These are phyloP conservation scores for Drosophila tropicalis DNA, from an alignment of 1,140 invertebrate genomes.

Conservation along the genomic window DNA sequence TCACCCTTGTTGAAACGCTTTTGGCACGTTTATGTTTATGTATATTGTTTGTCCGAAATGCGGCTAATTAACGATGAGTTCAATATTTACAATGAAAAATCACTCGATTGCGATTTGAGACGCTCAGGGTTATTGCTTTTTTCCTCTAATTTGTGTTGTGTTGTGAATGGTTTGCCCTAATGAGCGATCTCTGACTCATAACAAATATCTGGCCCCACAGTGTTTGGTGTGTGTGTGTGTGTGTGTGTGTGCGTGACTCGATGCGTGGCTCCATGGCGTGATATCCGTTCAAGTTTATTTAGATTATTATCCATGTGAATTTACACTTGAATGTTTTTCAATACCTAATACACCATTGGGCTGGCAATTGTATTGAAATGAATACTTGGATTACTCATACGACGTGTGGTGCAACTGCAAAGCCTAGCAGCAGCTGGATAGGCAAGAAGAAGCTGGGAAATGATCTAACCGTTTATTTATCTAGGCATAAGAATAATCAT, in stretches of 20 bases:
- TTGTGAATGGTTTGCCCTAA: conserved; percentile 36
- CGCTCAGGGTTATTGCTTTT: neutral
- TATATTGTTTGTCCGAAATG: conserved; percentile 5
- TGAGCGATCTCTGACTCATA: conserved; percentile 51
- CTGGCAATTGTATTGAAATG: conserved; percentile 56
- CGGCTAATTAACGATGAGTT: conserved; percentile 8
- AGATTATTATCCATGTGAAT: neutral
- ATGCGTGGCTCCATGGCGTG: conserved; percentile 22
- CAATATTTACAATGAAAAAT: conserved; percentile 9
- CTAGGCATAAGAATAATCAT: no score
- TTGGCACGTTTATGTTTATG: conserved; percentile 18
- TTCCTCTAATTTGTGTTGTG: conserved; percentile 25
- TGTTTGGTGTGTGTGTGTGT: neutral
- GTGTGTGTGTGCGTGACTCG: conserved; percentile 15
- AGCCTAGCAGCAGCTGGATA: neutral
- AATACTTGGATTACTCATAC: conserved; percentile 62
- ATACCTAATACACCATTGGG: neutral
- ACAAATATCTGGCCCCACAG: conserved; percentile 7
- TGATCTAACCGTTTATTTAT: no score
- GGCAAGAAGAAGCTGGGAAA: neutral
- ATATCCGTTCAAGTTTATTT: conserved; percentile 57
- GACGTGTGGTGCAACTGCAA: conserved; percentile 29
- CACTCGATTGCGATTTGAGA: conserved; percentile 3
- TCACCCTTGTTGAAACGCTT: conserved; percentile 11
- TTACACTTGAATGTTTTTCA: conserved; percentile 24